Evolutionary conservation across 1,140 invertebrate genomes (phyloP), one percentile per base, ranked within the genome.

Genomic region (Drosophila pseudoananassae): DNA sequence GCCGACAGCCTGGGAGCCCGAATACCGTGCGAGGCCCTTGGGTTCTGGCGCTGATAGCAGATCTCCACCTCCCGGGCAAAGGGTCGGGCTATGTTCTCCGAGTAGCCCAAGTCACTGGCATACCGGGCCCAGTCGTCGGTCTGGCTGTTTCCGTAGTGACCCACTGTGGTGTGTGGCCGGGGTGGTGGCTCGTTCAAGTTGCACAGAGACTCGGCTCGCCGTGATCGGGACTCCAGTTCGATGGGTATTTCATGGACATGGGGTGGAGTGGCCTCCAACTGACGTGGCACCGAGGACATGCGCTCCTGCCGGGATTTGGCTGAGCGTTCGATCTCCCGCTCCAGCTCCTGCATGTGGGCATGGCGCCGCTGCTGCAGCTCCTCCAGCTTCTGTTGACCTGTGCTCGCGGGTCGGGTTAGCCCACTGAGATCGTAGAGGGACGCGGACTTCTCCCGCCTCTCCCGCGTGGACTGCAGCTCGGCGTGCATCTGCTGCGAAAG

Each of bases 51-150:
- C 52, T 91, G 90, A 55, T 91, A 91, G 45, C 90, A 91, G n/a
- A 91, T 91, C 63, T 91, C 90, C 29, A 91, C 90, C 55, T 91
- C 90, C 7, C 81, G 70, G 12, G 85, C 85, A 45, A 91, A 90
- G 0, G 90, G 90, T 12, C 85, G 76, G 0, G 89, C 72, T 1
- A 91, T 91, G 29, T 91, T 91, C 63, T 91, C 90, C 23, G 90
- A 91, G 25, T 90, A 78, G 9, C 91, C 90, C 68, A 91, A 29
- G 9, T 91, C 90, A 38, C 46, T 80, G 49, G 89, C 88, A 49
- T 91, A 91, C 1, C 68, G 68, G 4, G 85, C 56, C 90, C 90
- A 91, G 29, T 91, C 90, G 8, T 91, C 90, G 12, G 15, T 5
- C 0, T 60, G 53, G 14, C 61, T 17, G n/a, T 36, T 36, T 12